Base-by-base conservation (phyloP, 2,888 invertebrate species). In the Drosophila lutescens region DNA sequence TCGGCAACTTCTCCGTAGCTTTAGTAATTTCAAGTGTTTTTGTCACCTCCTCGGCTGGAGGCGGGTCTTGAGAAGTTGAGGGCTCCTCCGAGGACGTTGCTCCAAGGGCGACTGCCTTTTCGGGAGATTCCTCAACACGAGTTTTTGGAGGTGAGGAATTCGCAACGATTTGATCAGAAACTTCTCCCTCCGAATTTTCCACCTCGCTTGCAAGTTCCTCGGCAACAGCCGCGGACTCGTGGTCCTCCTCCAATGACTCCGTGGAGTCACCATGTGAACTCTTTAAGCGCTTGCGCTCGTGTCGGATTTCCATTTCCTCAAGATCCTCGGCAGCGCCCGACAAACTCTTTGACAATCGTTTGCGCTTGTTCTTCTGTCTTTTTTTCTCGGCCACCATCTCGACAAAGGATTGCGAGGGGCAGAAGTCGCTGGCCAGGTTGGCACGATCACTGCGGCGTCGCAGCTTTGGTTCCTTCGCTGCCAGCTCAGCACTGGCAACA, bases 351-450 rank as follows among this genome's bases (percentile, higher is more conserved):
- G 91, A 91, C 10, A 86, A 34, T 6, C 88, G 79, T 17, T 88
- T 89, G 4, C 88, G 78, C 60, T 89, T 90, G 0, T 72, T 43
- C 1, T 32, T 54, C 26, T 60, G 53, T 0, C 36, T 43, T 15
- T 73, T 60, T 0, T 61, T 57, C n/a, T 83, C 76, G 43, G 75
- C 77, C 12, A 90, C 36, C 23, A 78, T 83, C 56, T 91, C 89
- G n/a, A 90, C 78, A 41, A 91, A 90, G 1, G 91, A 91, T 41
- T 89, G 87, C 0, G 91, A 91, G 5, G 90, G 89, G 38, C 81
- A 79, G 0, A 79, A 77, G n/a, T 74, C 81, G 17, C 55, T 70
- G 23, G 13, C 32, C 4, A 50, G 73, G 7, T 53, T 15, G 8
- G 30, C 59, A 2, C 74, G 67, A 7, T 74, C 73, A n/a, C 85